phyloP scores from a whole-genome alignment of 2,797 vertebrate genomes.

The Sebastes matsubarae region DNA sequence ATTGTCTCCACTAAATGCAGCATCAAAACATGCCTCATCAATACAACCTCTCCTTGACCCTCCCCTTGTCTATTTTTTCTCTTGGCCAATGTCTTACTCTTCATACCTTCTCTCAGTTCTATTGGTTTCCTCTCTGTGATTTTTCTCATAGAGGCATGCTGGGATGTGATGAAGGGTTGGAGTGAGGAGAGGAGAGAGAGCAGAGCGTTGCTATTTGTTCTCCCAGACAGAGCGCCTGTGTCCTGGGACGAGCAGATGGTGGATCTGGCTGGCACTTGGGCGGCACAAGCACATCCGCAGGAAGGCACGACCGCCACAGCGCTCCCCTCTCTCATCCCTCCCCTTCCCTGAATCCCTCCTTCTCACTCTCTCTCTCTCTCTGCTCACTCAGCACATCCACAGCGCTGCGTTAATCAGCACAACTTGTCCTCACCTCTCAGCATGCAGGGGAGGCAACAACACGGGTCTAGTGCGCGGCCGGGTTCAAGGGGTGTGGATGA shows the following conservation, averaged over 20 bases:
- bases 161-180: conserved; percentile 31
- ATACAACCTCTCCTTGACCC: conserved; percentile 13
- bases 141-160: conserved; percentile 29
- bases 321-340: conserved; percentile 10
- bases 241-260: conserved; percentile 82
- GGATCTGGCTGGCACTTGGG: conserved; percentile 73
- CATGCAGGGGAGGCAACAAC: conserved; percentile 34
- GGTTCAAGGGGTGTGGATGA: conserved; percentile 38
- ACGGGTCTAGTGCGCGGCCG: conserved; percentile 8
- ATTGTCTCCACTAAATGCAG: conserved; percentile 1
- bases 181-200: conserved; percentile 3
- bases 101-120: neutral
- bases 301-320: conserved; percentile 68
- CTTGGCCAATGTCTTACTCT: neutral
- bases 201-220: conserved; percentile 51
- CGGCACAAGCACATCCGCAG: conserved; percentile 74
- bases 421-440: conserved; percentile 65
- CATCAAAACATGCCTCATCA: neutral
- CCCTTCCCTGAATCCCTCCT: conserved; percentile 40
- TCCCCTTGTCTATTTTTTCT: neutral
- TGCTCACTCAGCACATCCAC: conserved; percentile 40
- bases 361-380: conserved; percentile 39
- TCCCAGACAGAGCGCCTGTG: conserved; percentile 74
- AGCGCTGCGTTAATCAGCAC: conserved; percentile 59
- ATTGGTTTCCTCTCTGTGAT: neutral